Base-by-base conservation (phyloP, 2,113 vertebrate genomes). In the Sialia sialis region DNA sequence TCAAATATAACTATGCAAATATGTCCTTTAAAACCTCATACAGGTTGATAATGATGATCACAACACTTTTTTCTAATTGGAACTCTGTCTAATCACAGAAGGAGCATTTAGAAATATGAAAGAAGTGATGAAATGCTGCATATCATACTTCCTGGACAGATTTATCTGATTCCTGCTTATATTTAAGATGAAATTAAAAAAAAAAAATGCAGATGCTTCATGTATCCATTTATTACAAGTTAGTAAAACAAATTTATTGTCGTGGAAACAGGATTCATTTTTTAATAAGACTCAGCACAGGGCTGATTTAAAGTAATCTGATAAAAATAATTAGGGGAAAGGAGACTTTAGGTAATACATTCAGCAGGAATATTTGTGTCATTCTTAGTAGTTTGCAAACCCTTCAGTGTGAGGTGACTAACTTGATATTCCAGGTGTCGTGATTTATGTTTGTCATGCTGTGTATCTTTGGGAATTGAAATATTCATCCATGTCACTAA, bases 251-350 rank as follows among this genome's bases (percentile, higher is more conserved):
- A 73, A 83, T 54, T 34, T 83, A 91, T 75, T 91, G 34, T 46
- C 5, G 17, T 73, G 22, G 62, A 38, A 91, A 63, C 6, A 64
- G 8, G 55, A 44, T 55, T 64, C 1, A 16, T 17, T 72, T 85
- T 92, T 95, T 87, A 67, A 79, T 79, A 78, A 92, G 34, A 21
- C 4, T 46, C 52, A 75, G 10, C 10, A 75, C 11, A 86, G 58
- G 62, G n/a, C 18, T 92, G 60, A 82, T 79, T 94, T 85, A 52
- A 90, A 96, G 23, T 78, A 88, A 78, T 96, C 62, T 89, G 46
- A 67, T 93, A 83, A 67, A 90, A 93, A 92, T 59, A 83, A 64
- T 86, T 87, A 88, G 80, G 23, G 49, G 69, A 93, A 18, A 73
- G 11, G 17, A 75, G 29, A 27, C 8, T 86, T 73, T 7, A 64